Evolutionary conservation across 2,888 invertebrate species (phyloP).

Genomic region (Arctia plantaginis): DNA sequence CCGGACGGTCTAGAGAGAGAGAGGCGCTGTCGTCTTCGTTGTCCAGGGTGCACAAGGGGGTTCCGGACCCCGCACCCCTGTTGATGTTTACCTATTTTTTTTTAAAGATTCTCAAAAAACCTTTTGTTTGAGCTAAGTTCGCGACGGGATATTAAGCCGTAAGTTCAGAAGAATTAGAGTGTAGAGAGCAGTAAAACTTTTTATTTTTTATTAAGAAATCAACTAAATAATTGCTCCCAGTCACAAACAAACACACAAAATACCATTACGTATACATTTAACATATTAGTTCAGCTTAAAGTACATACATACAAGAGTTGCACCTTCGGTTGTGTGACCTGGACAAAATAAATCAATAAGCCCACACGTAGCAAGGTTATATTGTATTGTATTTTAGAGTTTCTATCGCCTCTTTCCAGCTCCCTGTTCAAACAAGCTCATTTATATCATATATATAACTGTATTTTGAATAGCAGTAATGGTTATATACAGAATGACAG

Average conservation of each 20-base stretch:
- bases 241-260: neutral
- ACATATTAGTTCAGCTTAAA: neutral
- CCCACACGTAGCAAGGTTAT: neutral
- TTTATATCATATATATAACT: conserved; percentile 5
- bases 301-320: neutral
- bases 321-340: neutral
- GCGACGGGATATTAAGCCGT: too few species aligned
- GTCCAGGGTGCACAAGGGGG: too few species aligned
- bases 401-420: neutral
- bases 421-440: neutral
- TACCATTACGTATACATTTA: neutral
- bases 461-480: neutral
- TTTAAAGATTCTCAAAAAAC: neutral
- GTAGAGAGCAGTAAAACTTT: neutral
- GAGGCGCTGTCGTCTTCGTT: too few species aligned
- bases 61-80: too few species aligned
- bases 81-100: too few species aligned
- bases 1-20: too few species aligned
- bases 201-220: neutral
- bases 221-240: neutral
- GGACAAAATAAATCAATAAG: neutral
- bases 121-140: neutral
- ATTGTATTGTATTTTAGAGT: neutral
- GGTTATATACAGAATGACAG: neutral
- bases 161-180: neutral